phyloP scores from a whole-genome alignment of 2,888 invertebrate genomes.

The Perdita meconis region DNA sequence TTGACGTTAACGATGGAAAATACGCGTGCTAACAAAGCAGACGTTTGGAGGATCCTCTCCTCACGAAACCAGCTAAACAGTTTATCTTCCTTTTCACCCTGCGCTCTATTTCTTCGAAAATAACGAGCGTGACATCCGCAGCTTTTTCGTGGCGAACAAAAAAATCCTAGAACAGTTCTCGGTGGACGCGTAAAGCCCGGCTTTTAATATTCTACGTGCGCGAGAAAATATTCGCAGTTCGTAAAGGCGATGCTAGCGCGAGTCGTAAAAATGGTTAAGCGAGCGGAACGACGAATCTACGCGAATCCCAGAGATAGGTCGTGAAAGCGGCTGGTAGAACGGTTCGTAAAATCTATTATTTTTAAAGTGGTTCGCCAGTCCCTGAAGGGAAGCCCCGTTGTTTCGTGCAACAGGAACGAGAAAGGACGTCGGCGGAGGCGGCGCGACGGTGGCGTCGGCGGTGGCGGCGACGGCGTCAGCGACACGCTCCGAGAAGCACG shows the following conservation, averaged over 20 bases:
- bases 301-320: not conserved
- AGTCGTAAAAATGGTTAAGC: not conserved
- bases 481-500: slow-evolving; percentile 45
- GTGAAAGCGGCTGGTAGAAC: slow-evolving; percentile 13
- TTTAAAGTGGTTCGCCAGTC: slow-evolving; percentile 18
- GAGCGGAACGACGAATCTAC: not conserved
- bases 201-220: not conserved
- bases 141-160: not conserved
- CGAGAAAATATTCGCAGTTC: slow-evolving; percentile 1
- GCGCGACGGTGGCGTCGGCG: slow-evolving; percentile 19
- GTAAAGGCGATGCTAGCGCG: not conserved
- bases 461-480: slow-evolving; percentile 34
- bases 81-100: not conserved
- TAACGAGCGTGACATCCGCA: not conserved
- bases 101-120: not conserved
- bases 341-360: slow-evolving; percentile 39
- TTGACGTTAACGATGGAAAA: slow-evolving; percentile 66
- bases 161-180: not conserved
- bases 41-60: not conserved
- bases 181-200: not conserved
- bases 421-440: too few relatives aligned
- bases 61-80: not conserved
- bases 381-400: slow-evolving; percentile 16
- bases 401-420: slow-evolving; percentile 57
- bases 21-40: slow-evolving; percentile 49